A percentile compares a stretch with the other conserved stretches of the same genome.
Conservation (phyloP, 2,797 vertebrate genomes). For the Prionace glauca region DNA sequence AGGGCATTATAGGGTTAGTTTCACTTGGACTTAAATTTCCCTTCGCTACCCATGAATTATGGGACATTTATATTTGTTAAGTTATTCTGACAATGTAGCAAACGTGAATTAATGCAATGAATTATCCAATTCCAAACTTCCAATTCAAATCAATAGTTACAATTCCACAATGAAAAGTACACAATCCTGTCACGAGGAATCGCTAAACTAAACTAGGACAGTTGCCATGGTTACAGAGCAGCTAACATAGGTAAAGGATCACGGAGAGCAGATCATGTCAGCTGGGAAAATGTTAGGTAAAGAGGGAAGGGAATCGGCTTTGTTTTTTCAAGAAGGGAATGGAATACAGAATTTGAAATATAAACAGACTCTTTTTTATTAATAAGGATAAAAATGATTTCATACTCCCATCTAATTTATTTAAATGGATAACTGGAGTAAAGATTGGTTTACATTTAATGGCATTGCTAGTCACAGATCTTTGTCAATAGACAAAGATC, state of each 20-base stretch:
- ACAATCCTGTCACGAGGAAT: neutral
- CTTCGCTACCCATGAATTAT: neutral
- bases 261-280: neutral
- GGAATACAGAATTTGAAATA: neutral
- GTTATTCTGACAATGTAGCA: neutral
- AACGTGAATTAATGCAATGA: slow-evolving; percentile 9
- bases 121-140: neutral
- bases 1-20: neutral
- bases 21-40: neutral
- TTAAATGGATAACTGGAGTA: neutral
- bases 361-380: neutral
- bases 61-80: neutral
- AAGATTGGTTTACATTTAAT: neutral
- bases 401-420: neutral
- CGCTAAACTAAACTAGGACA: neutral
- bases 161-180: neutral
- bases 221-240: slow-evolving; percentile 24
- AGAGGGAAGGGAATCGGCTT: neutral
- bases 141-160: neutral
- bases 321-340: neutral
- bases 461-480: neutral
- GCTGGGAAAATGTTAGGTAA: neutral
- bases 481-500: neutral
- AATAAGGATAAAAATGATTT: neutral
- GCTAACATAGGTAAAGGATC: slow-evolving; percentile 14